Percentiles rank a stretch among this genome's conserved stretches.
These are phyloP conservation scores for Hipposideros larvatus DNA, from an alignment of 2,797 vertebrate species.

Conservation along the genomic window DNA sequence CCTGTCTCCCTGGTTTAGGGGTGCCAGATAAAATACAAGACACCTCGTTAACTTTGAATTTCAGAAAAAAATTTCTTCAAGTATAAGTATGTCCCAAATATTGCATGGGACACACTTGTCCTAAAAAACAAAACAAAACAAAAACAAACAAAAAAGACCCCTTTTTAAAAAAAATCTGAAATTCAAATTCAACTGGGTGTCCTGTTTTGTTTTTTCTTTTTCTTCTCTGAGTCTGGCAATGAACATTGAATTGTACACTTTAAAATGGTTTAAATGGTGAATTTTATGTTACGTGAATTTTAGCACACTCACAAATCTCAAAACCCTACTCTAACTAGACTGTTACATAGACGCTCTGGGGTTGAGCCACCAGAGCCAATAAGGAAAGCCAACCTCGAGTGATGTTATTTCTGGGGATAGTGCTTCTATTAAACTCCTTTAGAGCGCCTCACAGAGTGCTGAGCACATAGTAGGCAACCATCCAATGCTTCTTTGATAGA, in stretches of 20 bases:
- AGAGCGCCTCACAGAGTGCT: background rate
- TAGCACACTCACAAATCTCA: background rate
- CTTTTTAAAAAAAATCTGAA: background rate
- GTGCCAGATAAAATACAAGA: background rate
- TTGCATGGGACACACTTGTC: background rate
- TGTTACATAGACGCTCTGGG: background rate
- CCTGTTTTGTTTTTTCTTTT: background rate
- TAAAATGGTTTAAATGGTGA: background rate
- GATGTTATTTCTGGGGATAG: background rate
- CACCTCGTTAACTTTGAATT: background rate
- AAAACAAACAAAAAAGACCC: background rate
- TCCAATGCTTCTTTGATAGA: background rate
- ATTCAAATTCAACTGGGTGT: background rate
- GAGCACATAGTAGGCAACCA: background rate
- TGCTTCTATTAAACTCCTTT: background rate
- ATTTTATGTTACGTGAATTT: background rate
- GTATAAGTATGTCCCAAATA: background rate
- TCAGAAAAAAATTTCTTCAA: background rate
- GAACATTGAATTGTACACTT: background rate
- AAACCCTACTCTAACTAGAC: background rate
- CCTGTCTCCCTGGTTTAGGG: background rate
- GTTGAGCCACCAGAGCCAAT: background rate
- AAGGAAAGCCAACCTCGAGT: background rate
- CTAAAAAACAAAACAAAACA: background rate
- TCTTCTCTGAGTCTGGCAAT: background rate